phyloP scores from a whole-genome alignment of 2,113 vertebrate species.

The Todiramphus saurophagus region DNA sequence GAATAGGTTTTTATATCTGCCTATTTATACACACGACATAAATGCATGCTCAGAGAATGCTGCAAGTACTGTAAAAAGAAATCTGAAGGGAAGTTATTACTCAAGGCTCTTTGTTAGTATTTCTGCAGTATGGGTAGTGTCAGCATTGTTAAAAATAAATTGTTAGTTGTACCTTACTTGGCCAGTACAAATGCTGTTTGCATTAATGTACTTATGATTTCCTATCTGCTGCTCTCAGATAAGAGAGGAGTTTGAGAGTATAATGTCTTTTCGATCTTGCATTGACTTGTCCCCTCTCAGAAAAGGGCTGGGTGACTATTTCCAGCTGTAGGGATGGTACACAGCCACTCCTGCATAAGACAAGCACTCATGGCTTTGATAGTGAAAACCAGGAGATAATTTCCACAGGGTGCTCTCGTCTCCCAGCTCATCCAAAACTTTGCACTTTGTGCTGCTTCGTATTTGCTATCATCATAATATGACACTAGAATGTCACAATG shows the following conservation, averaged over 20 bases:
- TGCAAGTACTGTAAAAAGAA: not conserved
- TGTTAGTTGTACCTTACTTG: not conserved
- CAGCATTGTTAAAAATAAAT: not conserved
- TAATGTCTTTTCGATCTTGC: not conserved
- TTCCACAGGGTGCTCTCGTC: not conserved
- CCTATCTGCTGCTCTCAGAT: not conserved
- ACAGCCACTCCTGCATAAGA: not conserved
- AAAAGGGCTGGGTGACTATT: not conserved
- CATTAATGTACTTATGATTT: not conserved
- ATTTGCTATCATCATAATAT: not conserved
- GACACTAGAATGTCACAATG: slow-evolving; percentile 43
- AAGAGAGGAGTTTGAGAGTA: not conserved
- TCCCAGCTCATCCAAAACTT: not conserved
- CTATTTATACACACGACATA: slow-evolving; percentile 31
- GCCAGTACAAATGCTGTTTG: not conserved
- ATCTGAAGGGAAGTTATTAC: slow-evolving; percentile 26
- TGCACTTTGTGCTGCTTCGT: not conserved
- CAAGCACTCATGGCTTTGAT: not conserved
- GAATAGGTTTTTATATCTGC: not conserved
- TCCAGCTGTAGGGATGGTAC: not conserved
- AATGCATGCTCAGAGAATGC: not conserved
- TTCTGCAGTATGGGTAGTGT: not conserved
- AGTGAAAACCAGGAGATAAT: not conserved
- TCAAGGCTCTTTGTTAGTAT: not conserved
- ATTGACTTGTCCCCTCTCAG: not conserved